Percentiles rank a stretch among this genome's conserved stretches.
phyloP scores from a whole-genome alignment of 1,140 invertebrate species.

The Melitaea cinxia region DNA sequence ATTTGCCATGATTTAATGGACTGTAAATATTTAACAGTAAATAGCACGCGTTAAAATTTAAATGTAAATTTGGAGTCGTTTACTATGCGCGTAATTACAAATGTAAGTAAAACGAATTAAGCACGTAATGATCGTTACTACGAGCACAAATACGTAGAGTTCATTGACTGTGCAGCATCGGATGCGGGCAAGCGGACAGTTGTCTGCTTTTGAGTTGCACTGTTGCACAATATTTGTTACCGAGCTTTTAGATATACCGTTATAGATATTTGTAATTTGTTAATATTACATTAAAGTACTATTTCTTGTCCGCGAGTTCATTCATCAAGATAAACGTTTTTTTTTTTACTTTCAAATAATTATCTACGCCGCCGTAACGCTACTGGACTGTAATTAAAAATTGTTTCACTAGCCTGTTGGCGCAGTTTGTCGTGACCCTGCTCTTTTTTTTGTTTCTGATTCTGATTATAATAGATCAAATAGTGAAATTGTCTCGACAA shows the following conservation, averaged over 20 bases:
- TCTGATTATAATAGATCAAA: no score
- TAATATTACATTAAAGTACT: no score
- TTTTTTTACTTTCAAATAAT: no score
- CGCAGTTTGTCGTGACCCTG: no score
- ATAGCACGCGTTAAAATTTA: slow-evolving; percentile 26
- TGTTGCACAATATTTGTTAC: slow-evolving; percentile 34
- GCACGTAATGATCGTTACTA: slow-evolving; percentile 31
- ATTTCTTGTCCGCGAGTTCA: background rate
- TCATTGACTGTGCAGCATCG: slow-evolving; percentile 48
- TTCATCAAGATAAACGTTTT: no score
- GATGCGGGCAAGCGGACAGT: slow-evolving; percentile 49
- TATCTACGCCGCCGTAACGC: no score
- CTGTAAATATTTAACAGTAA: slow-evolving; percentile 28
- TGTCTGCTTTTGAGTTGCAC: slow-evolving; percentile 41
- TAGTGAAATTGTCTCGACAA: no score
- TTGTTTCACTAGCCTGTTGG: no score
- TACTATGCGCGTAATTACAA: slow-evolving; percentile 37
- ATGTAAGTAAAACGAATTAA: slow-evolving; percentile 40
- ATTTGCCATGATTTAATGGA: slow-evolving; percentile 18
- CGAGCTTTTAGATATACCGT: slow-evolving; percentile 20
- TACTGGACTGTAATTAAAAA: no score
- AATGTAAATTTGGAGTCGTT: slow-evolving; percentile 30
- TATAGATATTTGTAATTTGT: background rate
- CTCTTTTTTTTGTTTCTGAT: no score
- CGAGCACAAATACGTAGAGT: slow-evolving; percentile 43